These are phyloP conservation scores for Barbus barbus DNA, from an alignment of 2,113 vertebrate species.

Conservation along the genomic window DNA sequence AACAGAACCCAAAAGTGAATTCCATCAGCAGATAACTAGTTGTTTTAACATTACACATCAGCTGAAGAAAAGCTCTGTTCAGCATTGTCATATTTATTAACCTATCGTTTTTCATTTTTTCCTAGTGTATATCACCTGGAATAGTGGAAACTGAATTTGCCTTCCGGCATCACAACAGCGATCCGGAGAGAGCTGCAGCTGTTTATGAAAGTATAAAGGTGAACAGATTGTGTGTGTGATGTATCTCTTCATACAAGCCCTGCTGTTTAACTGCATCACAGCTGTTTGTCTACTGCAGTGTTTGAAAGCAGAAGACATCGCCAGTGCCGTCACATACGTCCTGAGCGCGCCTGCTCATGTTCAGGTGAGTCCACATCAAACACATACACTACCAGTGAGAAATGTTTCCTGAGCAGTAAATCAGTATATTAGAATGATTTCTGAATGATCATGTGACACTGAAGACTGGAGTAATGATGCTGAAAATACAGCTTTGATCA, in stretches of 20 bases:
- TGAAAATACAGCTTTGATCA: neutral
- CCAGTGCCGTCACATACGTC: slow-evolving; percentile 86
- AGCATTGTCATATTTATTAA: neutral
- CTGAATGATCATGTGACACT: neutral
- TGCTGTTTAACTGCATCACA: neutral
- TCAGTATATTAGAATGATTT: neutral
- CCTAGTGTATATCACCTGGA: slow-evolving; percentile 93
- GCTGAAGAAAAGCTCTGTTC: too few relatives aligned
- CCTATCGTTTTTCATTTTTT: neutral
- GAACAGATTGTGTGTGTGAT: slow-evolving; percentile 49
- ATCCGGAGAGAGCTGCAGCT: slow-evolving; percentile 90
- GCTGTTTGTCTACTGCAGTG: slow-evolving; percentile 74
- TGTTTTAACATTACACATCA: too few relatives aligned
- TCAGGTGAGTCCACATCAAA: slow-evolving; percentile 77
- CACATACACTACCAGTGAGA: neutral
- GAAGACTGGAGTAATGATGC: neutral
- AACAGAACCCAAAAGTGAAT: too few relatives aligned
- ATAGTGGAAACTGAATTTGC: slow-evolving; percentile 94
- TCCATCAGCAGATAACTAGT: too few relatives aligned
- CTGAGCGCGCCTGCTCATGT: slow-evolving; percentile 90
- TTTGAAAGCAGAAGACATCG: slow-evolving; percentile 93
- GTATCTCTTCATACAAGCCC: neutral
- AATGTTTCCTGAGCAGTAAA: too few relatives aligned
- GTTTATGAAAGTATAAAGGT: slow-evolving; percentile 94
- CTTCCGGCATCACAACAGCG: slow-evolving; percentile 89